A percentile compares a stretch with the other conserved stretches of the same genome.
phyloP scores from a whole-genome alignment of 2,113 vertebrate genomes.

The Tachuris rubrigastra region DNA sequence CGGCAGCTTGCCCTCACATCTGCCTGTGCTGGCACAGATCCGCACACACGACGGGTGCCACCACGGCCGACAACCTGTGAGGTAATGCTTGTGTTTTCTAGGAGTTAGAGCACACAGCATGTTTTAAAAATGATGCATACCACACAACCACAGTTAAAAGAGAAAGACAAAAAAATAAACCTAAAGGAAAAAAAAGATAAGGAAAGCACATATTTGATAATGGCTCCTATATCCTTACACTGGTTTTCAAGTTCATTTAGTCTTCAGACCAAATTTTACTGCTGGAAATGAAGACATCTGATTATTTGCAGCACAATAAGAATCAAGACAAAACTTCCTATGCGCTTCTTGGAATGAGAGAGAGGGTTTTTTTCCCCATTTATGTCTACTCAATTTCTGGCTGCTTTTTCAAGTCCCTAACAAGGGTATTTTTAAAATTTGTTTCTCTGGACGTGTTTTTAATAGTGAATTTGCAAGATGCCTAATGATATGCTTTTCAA shows the following conservation, averaged over 20 bases:
- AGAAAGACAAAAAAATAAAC: neutral
- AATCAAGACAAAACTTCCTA: neutral
- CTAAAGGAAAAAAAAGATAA: neutral
- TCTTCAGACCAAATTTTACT: neutral
- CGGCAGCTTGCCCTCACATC: neutral
- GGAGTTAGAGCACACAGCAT: neutral
- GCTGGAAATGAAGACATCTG: neutral
- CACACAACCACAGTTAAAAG: neutral
- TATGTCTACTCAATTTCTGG: neutral
- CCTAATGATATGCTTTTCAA: neutral
- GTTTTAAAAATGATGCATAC: neutral
- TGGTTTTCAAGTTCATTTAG: neutral
- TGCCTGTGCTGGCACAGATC: rapidly evolving
- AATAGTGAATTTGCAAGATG: slow-evolving; percentile 9
- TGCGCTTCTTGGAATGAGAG: neutral
- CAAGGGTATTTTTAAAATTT: neutral
- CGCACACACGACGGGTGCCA: rapidly evolving
- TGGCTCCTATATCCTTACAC: neutral
- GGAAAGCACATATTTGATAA: neutral
- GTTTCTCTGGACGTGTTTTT: neutral
- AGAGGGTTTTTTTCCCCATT: neutral
- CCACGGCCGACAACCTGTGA: neutral
- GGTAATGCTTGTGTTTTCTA: rapidly evolving
- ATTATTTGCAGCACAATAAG: neutral
- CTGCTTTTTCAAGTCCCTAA: neutral